Percentiles rank a stretch among this genome's conserved stretches.
phyloP scores from a whole-genome alignment of 2,888 invertebrate genomes.

The Copidosoma aretas region DNA sequence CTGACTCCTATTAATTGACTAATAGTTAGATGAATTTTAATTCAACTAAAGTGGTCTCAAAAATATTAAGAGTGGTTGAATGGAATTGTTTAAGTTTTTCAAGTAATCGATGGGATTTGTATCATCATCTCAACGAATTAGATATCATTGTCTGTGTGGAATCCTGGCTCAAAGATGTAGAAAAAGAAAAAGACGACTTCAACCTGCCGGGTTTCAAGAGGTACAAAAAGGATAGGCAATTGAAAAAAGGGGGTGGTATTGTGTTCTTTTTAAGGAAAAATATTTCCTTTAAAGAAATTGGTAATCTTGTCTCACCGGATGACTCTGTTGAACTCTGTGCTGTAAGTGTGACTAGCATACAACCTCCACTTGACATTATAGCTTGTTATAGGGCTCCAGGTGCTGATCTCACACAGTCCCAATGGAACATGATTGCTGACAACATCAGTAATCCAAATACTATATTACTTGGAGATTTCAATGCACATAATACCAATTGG shows the following conservation, averaged over 20 bases:
- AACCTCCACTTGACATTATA: neutral
- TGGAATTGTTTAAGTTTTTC: neutral
- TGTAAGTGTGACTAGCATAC: neutral
- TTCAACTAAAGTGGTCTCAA: too few relatives aligned
- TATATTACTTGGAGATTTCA: conserved; percentile 29
- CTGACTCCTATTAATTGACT: too few relatives aligned
- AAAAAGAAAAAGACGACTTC: neutral
- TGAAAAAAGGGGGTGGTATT: neutral
- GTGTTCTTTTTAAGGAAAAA: neutral
- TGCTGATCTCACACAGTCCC: neutral
- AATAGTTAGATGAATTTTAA: neutral
- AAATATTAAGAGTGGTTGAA: neutral
- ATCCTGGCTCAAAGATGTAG: conserved; percentile 1
- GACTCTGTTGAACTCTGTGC: neutral
- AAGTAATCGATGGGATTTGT: neutral
- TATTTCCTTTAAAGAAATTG: neutral
- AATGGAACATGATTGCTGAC: neutral
- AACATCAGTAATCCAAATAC: neutral
- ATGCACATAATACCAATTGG: conserved; percentile 25
- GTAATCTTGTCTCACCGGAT: neutral
- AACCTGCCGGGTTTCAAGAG: neutral
- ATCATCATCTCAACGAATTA: neutral
- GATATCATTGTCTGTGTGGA: neutral
- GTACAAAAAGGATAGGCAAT: neutral
- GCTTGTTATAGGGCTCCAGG: conserved; percentile 17